Evolutionary conservation across 2,113 vertebrate species (phyloP), one percentile per base, ranked within the genome.

Genomic region (Pleuronectes platessa): DNA sequence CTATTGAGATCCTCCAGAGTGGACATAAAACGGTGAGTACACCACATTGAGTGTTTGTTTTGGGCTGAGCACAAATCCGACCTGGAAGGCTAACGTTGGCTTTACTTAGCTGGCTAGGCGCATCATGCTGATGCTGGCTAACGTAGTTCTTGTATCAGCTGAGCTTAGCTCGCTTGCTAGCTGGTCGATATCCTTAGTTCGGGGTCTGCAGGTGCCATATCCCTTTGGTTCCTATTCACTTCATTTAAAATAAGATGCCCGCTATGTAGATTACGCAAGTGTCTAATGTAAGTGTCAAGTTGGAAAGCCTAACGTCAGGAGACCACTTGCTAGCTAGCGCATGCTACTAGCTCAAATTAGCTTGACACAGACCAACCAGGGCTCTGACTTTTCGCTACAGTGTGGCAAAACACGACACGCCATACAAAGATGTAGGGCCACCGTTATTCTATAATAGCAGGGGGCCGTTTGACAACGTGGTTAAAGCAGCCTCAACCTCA

Each of bases 1-100:
- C 90, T 80, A 79, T 87, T 86, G 83, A 81, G 67, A 69, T 78
- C 88, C 82, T 83, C 83, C 84, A 95, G 93, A 96, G 97, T 95
- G 97, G 96, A 92, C 93, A 95, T 94, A 95, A 89, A 90, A 94
- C 96, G 96, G 98, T 99, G 88, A 96, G 97, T 95, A 84, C 82
- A 20, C 59, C 66, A 20, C 42, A 66, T 64, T 83, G 37, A 68
- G 45, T 82, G 27, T 20, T 89, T 59, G 26, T 70, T 70, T 47
- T 23, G 23, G 42, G 37, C 51, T 75, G 56, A 83, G 71, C 56
- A 58, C 54, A 86, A 89, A 88, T 82, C 73, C 73, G 76, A 87
- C 55, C 71, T 86, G 70, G 65, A 90, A 76, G 79, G 89, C 82
- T 90, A 87, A 91, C 91, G 91, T 91, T 92, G 92, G 88, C 90